Conservation (phyloP, 2,113 vertebrate genomes). For the Poecile atricapillus region DNA sequence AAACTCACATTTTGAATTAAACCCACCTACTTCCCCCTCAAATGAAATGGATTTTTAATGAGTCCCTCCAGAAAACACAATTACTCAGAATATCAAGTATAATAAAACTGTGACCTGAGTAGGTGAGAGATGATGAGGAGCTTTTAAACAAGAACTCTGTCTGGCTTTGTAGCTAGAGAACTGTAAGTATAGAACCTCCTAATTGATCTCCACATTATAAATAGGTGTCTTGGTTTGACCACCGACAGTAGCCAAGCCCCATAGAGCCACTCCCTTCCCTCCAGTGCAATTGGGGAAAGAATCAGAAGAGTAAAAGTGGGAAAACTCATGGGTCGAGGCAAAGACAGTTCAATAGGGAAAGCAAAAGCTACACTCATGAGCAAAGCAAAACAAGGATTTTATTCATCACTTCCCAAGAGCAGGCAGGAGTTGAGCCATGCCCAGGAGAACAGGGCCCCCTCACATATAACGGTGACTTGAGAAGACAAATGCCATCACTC, state of each 20-base stretch:
- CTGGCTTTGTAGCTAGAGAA: not conserved
- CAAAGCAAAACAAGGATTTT: not conserved
- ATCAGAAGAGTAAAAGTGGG: not conserved
- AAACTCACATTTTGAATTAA: slow-evolving; percentile 23
- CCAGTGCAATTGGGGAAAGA: not conserved
- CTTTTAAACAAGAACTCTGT: not conserved
- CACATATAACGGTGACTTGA: not conserved
- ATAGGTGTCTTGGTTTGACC: not conserved
- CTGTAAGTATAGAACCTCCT: not conserved
- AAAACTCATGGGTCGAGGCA: not conserved
- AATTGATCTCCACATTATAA: not conserved
- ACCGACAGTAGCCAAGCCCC: not conserved
- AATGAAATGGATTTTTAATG: slow-evolving; percentile 10
- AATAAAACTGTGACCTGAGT: not conserved
- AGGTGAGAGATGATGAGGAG: not conserved
- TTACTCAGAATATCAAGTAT: not conserved
- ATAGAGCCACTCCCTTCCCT: not conserved
- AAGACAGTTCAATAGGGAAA: not conserved
- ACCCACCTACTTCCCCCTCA: not conserved
- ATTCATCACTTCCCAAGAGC: not conserved
- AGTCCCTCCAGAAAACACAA: not conserved
- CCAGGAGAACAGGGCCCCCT: not conserved
- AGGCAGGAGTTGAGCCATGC: not conserved
- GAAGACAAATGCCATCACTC: not conserved
- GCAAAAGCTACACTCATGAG: not conserved